Base-by-base conservation (phyloP, 2,113 vertebrate species). In the Ptilorrhoa leucosticta region DNA sequence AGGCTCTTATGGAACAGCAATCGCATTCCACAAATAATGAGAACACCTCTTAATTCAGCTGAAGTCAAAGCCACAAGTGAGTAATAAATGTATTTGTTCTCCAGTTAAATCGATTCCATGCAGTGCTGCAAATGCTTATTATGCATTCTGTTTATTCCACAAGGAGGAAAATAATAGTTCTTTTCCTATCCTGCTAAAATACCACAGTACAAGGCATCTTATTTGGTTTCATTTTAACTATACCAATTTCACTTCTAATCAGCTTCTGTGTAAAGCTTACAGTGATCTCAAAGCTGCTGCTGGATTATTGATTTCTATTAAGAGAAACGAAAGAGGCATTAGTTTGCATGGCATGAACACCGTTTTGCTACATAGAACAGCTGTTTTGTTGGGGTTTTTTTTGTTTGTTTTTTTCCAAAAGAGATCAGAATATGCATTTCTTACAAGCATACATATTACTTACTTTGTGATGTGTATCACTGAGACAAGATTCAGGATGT, bases 51-150 rank as follows among this genome's bases (percentile, higher is more conserved):
- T 95, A 94, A 95, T 90, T 95, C 86, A 94, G 30, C 73, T 65
- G 48, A 90, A 92, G 76, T 80, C 71, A 72, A 95, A 95, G 58
- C 64, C 97, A 93, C 82, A 85, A 96, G 71, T 87, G 81, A 96
- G 40, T 92, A 97, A 96, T 79, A 96, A 97, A 97, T 64, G 44
- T 93, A 85, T 97, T 94, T 93, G 80, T 91, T 96, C 76, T 92
- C 71, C 69, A 94, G 56, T 95, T 79, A 96, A 97, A 97, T 97
- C 30, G 69, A 96, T 98, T 96, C 81, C 65, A 93, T 79, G 86
- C 72, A 84, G 85, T 83, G 75, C 44, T 92, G 83, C 28, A 97
- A 97, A 83, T 91, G 63, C 82, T 97, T 94, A 93, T 92, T 93
- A 82, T 77, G 33, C 65, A 86, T 83, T 96, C 80, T 78, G 37